Evolutionary conservation across 2,888 invertebrate genomes (phyloP), one percentile per base, ranked within the genome.

Genomic region (Drosophila villosipedis): DNA sequence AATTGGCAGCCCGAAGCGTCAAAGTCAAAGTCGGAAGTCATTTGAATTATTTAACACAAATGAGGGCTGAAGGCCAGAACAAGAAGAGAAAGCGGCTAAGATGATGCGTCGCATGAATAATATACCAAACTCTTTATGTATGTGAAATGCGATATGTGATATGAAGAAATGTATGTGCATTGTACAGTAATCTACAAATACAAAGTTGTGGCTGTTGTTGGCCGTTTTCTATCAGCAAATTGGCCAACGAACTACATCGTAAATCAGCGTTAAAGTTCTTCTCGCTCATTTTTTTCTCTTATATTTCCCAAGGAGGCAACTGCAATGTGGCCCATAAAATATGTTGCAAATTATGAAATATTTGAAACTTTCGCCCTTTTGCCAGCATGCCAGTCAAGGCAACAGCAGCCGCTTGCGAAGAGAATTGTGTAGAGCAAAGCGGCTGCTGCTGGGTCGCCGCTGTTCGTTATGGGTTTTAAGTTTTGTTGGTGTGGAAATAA

Each of bases 401-500:
- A 43, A 12, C 5, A 22, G 41, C 41, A 12, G 41, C 2, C 41
- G 22, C 41, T 2, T 43, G 12, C 22, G 16, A 43, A 19, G 57
- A 41, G 47, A 37, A 30, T 22, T 35, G 33, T 16, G 47, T 22
- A 4, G 16, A 43, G 47, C 16, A 47, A 47, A 25, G 25, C 16
- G 19, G 25, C 47, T 50, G 47, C 60, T 30, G 47, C 30, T n/a
- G 37, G 54, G 64, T 58, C 66, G 41, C 60, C 66, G 79, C 80
- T 88, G 73, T 66, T 73, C 87, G 84, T 89, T 85, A 89, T 89
- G 84, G 84, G 77, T 82, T 85, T 85, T 85, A 89, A 89, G 84
- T 89, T 87, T 85, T 85, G 89, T 90, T 89, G 88, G 87, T 86
- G 90, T 53, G 85, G 80, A 90, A 86, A 86, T 86, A 86, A 86